phyloP scores from a whole-genome alignment of 2,113 vertebrate species.

The Centropristis striata region DNA sequence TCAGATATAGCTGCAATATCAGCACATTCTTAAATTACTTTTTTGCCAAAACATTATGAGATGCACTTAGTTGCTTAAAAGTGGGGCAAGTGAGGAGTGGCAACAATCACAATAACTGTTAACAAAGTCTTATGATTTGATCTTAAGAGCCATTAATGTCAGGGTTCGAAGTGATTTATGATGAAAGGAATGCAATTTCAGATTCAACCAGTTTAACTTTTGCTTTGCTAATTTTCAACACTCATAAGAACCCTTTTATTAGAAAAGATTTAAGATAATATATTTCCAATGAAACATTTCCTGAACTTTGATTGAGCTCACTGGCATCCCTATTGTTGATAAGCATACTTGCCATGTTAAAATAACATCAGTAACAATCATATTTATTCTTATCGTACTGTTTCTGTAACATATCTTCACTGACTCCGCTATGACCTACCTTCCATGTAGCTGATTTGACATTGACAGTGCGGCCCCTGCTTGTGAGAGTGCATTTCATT shows the following conservation, averaged over 20 bases:
- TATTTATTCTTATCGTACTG: not conserved
- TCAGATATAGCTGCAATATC: not conserved
- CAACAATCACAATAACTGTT: not conserved
- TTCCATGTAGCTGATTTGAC: conserved; percentile 99
- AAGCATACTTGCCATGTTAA: not conserved
- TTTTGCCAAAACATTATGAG: not conserved
- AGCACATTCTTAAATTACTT: not conserved
- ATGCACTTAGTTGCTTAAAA: not conserved
- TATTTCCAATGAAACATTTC: too few relatives aligned
- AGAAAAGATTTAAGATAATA: too few relatives aligned
- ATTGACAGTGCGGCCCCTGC: conserved; percentile 96
- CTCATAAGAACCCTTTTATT: too few relatives aligned
- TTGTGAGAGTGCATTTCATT: conserved; percentile 99
- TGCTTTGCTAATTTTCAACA: too few relatives aligned
- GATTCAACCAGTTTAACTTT: too few relatives aligned
- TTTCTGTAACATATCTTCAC: not conserved
- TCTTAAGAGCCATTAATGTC: too few relatives aligned
- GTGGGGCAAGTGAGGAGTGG: not conserved
- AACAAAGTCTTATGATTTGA: not conserved
- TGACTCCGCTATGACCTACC: conserved; percentile 76
- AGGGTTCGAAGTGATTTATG: not conserved
- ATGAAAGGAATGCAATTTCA: too few relatives aligned
- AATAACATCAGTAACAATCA: not conserved
- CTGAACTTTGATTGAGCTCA: conserved; percentile 1
- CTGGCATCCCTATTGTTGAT: not conserved